Evolutionary conservation across 2,113 vertebrate species (phyloP), one percentile per base, ranked within the genome.

Genomic region (Catagonus wagneri): DNA sequence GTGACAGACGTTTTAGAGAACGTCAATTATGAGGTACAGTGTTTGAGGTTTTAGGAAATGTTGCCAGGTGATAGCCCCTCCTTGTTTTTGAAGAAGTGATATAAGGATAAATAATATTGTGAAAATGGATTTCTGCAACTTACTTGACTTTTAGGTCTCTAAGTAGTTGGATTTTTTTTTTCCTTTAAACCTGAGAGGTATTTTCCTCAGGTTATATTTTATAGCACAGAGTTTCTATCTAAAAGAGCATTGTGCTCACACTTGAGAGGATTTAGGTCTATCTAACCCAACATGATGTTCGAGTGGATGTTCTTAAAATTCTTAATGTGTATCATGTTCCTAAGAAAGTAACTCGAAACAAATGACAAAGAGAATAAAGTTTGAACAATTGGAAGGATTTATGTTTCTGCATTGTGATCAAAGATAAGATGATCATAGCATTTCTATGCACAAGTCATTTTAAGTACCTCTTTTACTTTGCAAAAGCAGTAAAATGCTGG

Each of bases 331-430:
- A 86, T 44, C 72, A 79, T 2, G 22, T 94, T 85, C 72, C 23
- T 90, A 95, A 93, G 60, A 81, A 85, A 93, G 50, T 71, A 84
- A 86, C 39, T 72, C 15, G 81, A 60, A 58, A 75, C 19, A 92
- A 92, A 80, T 27, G n/a, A 90, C 92, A 96, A 88, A 39, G 14
- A 84, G 50, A 94, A 90, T 92, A 44, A 78, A 81, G 14, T 86
- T 95, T 92, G 44, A 95, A 96, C n/a, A 83, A 66, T 10, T 81
- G 22, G 36, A 85, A 69, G 50, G 23, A 84, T 90, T 95, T 97
- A 44, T 81, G 39, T 36, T 93, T 23, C 54, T 85, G 3, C 50
- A 44, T 58, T 90, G 66, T 68, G 11, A 75, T 69, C 39, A 92
- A 65, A 25, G 25, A 66, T 91, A 72, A 89, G 32, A 52, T 84